Evolutionary conservation across 2,797 vertebrate species (phyloP).

Genomic region (Neostethus bicornis): DNA sequence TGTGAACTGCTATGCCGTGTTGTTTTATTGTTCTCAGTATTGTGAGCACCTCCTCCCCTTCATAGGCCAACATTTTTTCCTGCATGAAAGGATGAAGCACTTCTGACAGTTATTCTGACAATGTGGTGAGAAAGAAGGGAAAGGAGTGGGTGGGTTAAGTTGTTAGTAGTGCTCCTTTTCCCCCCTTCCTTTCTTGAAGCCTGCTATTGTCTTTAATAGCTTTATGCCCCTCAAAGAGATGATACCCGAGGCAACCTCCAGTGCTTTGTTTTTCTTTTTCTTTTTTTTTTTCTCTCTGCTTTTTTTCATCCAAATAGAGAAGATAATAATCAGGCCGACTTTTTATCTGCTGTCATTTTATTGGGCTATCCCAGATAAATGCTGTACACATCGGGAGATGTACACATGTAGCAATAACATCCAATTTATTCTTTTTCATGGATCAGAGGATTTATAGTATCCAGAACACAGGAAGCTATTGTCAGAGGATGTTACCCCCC

Average conservation of each 20-base stretch:
- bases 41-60: constrained; percentile 50
- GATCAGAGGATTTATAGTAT: constrained; percentile 45
- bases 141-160: constrained; percentile 47
- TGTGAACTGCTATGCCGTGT: constrained; percentile 50
- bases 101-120: constrained; percentile 71
- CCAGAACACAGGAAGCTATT: constrained; percentile 33
- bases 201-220: constrained; percentile 64
- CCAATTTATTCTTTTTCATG: constrained; percentile 39
- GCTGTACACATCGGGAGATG: constrained; percentile 31
- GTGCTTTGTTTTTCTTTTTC: constrained; percentile 44
- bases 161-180: constrained; percentile 47
- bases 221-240: constrained; percentile 58
- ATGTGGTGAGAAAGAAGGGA: constrained; percentile 49
- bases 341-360: constrained; percentile 40
- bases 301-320: constrained; percentile 6
- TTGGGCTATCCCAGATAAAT: constrained; percentile 42
- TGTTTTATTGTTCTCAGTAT: constrained; percentile 50
- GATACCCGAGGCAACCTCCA: constrained; percentile 50
- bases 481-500: constrained; percentile 24
- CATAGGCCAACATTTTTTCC: constrained; percentile 55
- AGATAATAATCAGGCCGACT: constrained; percentile 29
- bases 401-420: constrained; percentile 44
- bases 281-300: constrained; percentile 8
- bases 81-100: constrained; percentile 56
- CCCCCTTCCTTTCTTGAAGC: constrained; percentile 42